Evolutionary conservation across 1,140 invertebrate species (phyloP).

Genomic region (Pseudachorutes palmiensis): DNA sequence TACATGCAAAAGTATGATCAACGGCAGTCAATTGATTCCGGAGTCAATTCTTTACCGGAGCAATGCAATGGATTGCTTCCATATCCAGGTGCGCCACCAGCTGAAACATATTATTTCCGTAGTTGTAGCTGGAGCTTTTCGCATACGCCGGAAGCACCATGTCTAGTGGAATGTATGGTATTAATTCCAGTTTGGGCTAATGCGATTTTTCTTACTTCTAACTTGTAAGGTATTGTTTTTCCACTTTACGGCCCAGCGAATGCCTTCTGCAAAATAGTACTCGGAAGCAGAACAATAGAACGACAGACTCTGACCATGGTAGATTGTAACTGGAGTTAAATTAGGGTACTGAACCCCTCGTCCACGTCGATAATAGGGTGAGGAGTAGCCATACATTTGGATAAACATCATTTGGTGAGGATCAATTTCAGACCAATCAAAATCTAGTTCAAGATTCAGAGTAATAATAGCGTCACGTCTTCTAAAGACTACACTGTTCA

Average conservation of each 20-base stretch:
- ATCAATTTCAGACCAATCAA: slow-evolving; percentile 12
- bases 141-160: too few species aligned
- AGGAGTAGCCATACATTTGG: neutral
- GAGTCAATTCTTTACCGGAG: neutral
- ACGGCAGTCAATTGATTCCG: neutral
- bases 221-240: slow-evolving; percentile 8
- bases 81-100: neutral
- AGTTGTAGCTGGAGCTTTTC: neutral
- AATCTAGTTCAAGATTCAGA: neutral
- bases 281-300: neutral
- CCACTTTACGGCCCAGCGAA: slow-evolving; percentile 9
- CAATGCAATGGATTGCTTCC: slow-evolving; percentile 6
- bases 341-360: neutral
- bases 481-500: neutral
- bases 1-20: neutral
- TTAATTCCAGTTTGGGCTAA: too few species aligned
- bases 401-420: slow-evolving; percentile 7
- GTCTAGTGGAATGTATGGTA: too few species aligned
- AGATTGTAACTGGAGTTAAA: neutral
- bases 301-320: neutral
- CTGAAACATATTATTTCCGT: neutral
- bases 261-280: slow-evolving; percentile 15
- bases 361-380: neutral
- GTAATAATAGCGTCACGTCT: neutral
- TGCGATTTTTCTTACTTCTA: neutral